Percentiles rank a stretch among this genome's conserved stretches.
Evolutionary conservation across 1,140 invertebrate species (phyloP).

Genomic region (Caenorhabditis inopinata): DNA sequence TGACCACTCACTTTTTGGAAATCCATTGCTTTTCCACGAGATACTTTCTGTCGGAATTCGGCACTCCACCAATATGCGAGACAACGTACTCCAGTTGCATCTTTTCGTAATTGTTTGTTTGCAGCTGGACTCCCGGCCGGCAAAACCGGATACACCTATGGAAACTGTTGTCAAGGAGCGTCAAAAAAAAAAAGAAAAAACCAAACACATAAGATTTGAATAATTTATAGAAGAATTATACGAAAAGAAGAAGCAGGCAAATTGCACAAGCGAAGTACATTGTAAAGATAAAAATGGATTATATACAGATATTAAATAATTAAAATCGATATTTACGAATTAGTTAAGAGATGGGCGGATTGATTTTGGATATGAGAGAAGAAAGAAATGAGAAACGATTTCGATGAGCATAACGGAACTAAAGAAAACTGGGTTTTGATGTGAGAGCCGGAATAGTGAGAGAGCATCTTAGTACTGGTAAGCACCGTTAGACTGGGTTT

Average conservation of each 20-base stretch:
- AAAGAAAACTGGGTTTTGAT: slow-evolving; percentile 8
- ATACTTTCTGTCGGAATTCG: not conserved
- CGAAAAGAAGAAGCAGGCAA: not conserved
- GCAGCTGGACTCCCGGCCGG: too few relatives aligned
- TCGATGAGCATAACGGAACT: slow-evolving; percentile 5
- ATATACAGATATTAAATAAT: too few relatives aligned
- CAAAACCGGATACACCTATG: too few relatives aligned
- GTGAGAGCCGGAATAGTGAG: not conserved
- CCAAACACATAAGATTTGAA: not conserved
- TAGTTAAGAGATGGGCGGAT: too few relatives aligned
- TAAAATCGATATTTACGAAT: too few relatives aligned
- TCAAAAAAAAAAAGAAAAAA: too few relatives aligned
- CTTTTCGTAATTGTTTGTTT: not conserved
- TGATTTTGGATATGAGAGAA: too few relatives aligned
- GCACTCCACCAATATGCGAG: not conserved
- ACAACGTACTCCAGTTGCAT: slow-evolving; percentile 20
- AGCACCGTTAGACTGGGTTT: slow-evolving; percentile 10
- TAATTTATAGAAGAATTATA: slow-evolving; percentile 7
- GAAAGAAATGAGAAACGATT: not conserved
- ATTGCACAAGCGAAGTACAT: slow-evolving; percentile 6
- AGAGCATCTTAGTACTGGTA: slow-evolving; percentile 9
- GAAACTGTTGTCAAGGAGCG: not conserved
- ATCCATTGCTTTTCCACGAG: slow-evolving; percentile 34
- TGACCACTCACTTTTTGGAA: slow-evolving; percentile 43
- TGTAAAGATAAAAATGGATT: not conserved